These are phyloP conservation scores for Crossaster papposus DNA, from an alignment of 53 echinoderm and acorn worm species.

Conservation along the genomic window DNA sequence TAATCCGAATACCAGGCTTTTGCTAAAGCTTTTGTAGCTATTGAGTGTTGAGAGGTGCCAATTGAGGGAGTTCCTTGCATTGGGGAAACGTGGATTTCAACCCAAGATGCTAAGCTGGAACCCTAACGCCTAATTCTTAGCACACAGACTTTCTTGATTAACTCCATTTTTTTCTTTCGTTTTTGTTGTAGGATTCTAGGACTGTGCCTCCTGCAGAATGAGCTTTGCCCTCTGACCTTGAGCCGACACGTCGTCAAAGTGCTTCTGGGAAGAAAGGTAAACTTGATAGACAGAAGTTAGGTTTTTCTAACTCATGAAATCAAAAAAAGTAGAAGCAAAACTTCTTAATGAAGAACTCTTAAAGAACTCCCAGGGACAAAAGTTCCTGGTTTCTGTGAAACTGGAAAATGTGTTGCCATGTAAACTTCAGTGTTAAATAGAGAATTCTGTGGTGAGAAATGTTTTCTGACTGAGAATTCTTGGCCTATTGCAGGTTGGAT, in stretches of 20 bases:
- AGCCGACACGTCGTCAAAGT: slow-evolving; percentile 93
- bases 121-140: no score
- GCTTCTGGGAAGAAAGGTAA: slow-evolving; percentile 91
- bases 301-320: neutral
- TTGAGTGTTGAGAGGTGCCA: neutral
- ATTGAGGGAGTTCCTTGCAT: neutral
- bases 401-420: no score
- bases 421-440: no score
- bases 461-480: neutral
- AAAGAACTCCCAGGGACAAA: no score
- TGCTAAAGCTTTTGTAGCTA: neutral
- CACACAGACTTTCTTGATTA: no score
- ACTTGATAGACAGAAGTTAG: neutral
- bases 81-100: no score
- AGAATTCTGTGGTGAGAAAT: no score
- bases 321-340: no score
- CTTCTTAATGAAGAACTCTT: no score
- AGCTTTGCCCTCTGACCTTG: slow-evolving; percentile 90
- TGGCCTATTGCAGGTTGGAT: slow-evolving; percentile 72
- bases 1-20: neutral
- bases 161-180: no score
- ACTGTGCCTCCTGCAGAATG: slow-evolving; percentile 94
- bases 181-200: slow-evolving; percentile 84
- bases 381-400: no score
- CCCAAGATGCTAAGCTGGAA: no score